Conservation (phyloP, 2,888 invertebrate genomes). For the Cyclophora punctaria region DNA sequence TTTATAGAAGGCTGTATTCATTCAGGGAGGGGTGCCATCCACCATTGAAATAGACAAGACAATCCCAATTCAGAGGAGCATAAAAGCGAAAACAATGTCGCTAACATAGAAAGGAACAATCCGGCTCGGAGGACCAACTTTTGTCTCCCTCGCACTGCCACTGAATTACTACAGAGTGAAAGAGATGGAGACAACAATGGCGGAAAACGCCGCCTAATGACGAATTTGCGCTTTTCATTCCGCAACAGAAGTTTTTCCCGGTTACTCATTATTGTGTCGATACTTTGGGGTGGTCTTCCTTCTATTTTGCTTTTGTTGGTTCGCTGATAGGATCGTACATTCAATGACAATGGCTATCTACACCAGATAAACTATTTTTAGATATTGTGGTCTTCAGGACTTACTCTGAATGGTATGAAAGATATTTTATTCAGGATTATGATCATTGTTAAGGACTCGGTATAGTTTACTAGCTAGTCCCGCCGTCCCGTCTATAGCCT, state of each 20-base stretch:
- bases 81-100: constrained; percentile 75
- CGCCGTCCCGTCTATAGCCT: too few relatives aligned
- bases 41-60: constrained; percentile 73
- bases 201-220: constrained; percentile 74
- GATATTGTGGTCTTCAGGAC: neutral
- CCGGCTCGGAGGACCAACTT: constrained; percentile 64
- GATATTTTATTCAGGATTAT: too few relatives aligned
- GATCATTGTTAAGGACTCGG: too few relatives aligned
- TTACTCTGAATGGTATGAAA: too few relatives aligned
- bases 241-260: constrained; percentile 75
- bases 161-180: constrained; percentile 26
- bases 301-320: constrained; percentile 54
- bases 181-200: constrained; percentile 60
- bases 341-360: constrained; percentile 43
- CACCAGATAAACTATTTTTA: constrained; percentile 31
- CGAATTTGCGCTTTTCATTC: constrained; percentile 76
- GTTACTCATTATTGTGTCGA: constrained; percentile 71
- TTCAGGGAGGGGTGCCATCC: constrained; percentile 70
- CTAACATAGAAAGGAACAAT: constrained; percentile 76
- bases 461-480: too few relatives aligned
- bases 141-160: constrained; percentile 45
- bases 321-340: constrained; percentile 61
- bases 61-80: constrained; percentile 72
- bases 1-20: constrained; percentile 70
- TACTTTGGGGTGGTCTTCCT: constrained; percentile 58